These are phyloP conservation scores for Vulpes lagopus DNA, from an alignment of 2,113 vertebrate species.

Conservation along the genomic window DNA sequence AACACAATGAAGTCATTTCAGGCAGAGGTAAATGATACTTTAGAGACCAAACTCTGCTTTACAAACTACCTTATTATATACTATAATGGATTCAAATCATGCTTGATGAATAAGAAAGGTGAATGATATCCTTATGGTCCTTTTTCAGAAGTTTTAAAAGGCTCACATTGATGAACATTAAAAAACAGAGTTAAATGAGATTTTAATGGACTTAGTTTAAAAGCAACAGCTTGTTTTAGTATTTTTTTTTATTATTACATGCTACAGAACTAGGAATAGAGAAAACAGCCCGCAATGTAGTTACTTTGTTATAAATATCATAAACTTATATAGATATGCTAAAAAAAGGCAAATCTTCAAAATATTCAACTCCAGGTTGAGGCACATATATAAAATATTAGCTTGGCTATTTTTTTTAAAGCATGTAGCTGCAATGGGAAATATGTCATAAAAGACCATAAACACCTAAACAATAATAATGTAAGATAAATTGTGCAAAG, in stretches of 20 bases:
- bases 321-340: not conserved
- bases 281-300: not conserved
- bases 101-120: slow-evolving; percentile 36
- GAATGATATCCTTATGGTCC: not conserved
- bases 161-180: not conserved
- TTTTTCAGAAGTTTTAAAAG: slow-evolving; percentile 15
- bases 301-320: not conserved
- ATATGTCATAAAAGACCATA: not conserved
- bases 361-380: not conserved
- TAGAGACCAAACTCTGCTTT: slow-evolving; percentile 50
- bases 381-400: not conserved
- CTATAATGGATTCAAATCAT: slow-evolving; percentile 51
- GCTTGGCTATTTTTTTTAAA: not conserved
- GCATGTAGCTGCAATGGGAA: not conserved
- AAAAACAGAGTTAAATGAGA: slow-evolving; percentile 30
- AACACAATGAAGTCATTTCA: slow-evolving; percentile 41
- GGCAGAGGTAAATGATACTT: slow-evolving; percentile 24
- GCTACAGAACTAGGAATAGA: not conserved
- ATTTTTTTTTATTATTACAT: slow-evolving; percentile 11
- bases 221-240: not conserved
- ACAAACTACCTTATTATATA: not conserved
- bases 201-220: slow-evolving; percentile 47
- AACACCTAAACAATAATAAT: not conserved
- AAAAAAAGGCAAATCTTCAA: not conserved
- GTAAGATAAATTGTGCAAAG: not conserved